Evolutionary conservation across 2,888 invertebrate species (phyloP).

Genomic region (Bombylius major): DNA sequence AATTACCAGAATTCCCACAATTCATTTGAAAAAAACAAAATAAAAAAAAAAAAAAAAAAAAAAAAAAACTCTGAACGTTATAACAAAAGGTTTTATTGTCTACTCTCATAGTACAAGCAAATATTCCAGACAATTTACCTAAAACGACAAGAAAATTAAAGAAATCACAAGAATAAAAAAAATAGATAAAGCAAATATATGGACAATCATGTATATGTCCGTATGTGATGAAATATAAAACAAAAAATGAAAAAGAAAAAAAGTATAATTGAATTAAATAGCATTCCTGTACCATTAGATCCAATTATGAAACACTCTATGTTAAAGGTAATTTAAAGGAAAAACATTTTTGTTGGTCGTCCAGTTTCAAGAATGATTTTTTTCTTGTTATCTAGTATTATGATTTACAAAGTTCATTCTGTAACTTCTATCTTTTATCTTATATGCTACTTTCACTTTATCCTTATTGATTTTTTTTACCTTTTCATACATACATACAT

Average conservation of each 20-base stretch:
- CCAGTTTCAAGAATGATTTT: no score
- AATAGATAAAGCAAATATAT: neutral
- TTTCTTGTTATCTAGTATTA: no score
- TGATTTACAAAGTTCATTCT: no score
- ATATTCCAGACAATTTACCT: constrained; percentile 4
- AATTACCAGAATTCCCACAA: no score
- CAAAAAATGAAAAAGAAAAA: neutral
- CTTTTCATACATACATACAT: no score
- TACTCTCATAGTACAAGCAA: neutral
- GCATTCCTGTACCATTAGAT: constrained; percentile 7
- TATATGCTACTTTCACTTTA: no score
- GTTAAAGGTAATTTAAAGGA: neutral
- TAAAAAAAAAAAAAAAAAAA: neutral
- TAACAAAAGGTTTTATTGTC: no score
- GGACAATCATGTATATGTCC: neutral
- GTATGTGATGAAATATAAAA: neutral
- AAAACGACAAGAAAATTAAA: constrained; percentile 1
- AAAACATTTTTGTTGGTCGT: neutral
- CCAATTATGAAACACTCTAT: constrained; percentile 7
- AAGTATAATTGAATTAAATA: constrained; percentile 7
- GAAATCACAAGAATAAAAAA: neutral
- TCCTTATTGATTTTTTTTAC: no score
- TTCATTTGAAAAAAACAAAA: no score
- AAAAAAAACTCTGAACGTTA: no score
- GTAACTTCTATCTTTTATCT: no score